phyloP scores from a whole-genome alignment of 2,888 invertebrate species.

The Stratiomys singularior region DNA sequence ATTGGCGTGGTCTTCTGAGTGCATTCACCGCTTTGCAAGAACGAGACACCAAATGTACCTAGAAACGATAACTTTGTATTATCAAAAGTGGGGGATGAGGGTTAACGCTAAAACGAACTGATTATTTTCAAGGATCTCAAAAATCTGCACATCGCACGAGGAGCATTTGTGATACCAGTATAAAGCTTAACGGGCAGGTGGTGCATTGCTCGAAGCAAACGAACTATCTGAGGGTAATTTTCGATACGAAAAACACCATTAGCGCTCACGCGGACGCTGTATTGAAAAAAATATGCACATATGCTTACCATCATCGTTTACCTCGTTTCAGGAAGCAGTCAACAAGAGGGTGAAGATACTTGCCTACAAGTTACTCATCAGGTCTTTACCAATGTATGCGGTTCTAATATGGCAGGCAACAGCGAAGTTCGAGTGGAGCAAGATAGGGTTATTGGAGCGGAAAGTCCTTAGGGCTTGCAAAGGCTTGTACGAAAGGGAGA shows the following conservation, averaged over 20 bases:
- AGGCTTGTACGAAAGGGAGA: neutral
- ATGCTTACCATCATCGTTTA: neutral
- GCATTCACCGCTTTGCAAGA: neutral
- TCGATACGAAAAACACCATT: neutral
- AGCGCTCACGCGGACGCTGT: neutral
- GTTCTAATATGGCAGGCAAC: neutral
- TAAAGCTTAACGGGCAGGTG: neutral
- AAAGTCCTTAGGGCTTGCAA: neutral
- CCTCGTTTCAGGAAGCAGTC: neutral
- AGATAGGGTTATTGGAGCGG: neutral
- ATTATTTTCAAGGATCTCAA: neutral
- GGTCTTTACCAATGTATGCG: neutral
- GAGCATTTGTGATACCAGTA: neutral
- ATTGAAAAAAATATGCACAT: neutral
- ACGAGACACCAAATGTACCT: neutral
- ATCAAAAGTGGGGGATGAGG: neutral
- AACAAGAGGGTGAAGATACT: neutral
- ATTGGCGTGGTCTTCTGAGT: neutral
- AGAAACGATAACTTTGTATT: neutral
- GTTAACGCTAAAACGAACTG: neutral
- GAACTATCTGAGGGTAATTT: neutral
- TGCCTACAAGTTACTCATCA: neutral
- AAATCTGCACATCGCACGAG: neutral
- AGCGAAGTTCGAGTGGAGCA: neutral
- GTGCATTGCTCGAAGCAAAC: neutral